Evolutionary conservation across 2,113 vertebrate species (phyloP).

Genomic region (Burhinus oedicnemus): DNA sequence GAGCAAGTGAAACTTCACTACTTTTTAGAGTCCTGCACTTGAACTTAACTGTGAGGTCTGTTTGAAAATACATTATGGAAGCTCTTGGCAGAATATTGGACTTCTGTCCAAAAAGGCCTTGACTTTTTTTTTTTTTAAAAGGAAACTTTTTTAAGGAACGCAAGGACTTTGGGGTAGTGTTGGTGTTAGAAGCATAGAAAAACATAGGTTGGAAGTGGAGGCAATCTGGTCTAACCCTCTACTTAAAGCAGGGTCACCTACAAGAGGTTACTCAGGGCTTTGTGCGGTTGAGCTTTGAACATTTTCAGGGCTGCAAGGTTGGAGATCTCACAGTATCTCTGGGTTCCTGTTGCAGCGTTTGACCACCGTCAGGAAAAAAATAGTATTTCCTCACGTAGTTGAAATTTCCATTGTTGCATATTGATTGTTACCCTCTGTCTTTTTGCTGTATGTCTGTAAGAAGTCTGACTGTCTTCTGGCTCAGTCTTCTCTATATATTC

Average conservation of each 20-base stretch:
- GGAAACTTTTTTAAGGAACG: not conserved
- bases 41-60: not conserved
- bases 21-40: not conserved
- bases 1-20: not conserved
- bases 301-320: not conserved
- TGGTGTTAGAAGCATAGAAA: not conserved
- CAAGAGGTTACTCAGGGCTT: not conserved
- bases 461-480: not conserved
- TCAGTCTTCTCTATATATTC: not conserved
- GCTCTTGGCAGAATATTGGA: not conserved
- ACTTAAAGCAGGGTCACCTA: not conserved
- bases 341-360: not conserved
- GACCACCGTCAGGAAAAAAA: not conserved
- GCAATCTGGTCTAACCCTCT: not conserved
- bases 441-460: not conserved
- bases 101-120: not conserved
- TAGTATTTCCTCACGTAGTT: not conserved
- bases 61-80: not conserved
- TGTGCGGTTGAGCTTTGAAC: not conserved
- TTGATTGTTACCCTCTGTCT: not conserved
- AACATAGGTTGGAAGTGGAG: not conserved
- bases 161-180: not conserved
- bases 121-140: not conserved
- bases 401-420: not conserved
- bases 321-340: not conserved